These are phyloP conservation scores for zebrafish (Danio rerio) DNA, from an alignment of 2,113 vertebrate species.

Conservation along the genomic window GRCz12tu NC_133187.1:27582001-27582500, in stretches of 20 bases:
- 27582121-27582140: background rate
- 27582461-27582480: no score
- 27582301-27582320: background rate
- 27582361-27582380: no score
- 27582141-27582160: background rate
- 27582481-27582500: no score
- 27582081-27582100: background rate
- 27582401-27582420: no score
- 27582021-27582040: constrained; percentile 93
- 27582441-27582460: no score
- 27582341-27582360: no score
- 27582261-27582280: background rate
- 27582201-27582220: constrained; percentile 27
- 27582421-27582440: no score
- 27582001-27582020: constrained; percentile 97
- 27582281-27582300: background rate
- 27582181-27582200: background rate
- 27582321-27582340: no score
- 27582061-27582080: constrained; percentile 81
- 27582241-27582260: constrained; percentile 27
- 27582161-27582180: constrained; percentile 24
- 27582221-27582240: constrained; percentile 44
- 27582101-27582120: background rate
- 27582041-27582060: constrained; percentile 90
- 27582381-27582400: no score